Percentiles rank a stretch among this genome's conserved stretches.
These are phyloP conservation scores for Pissodes strobi DNA, from an alignment of 1,140 invertebrate genomes.

Conservation along the genomic window DNA sequence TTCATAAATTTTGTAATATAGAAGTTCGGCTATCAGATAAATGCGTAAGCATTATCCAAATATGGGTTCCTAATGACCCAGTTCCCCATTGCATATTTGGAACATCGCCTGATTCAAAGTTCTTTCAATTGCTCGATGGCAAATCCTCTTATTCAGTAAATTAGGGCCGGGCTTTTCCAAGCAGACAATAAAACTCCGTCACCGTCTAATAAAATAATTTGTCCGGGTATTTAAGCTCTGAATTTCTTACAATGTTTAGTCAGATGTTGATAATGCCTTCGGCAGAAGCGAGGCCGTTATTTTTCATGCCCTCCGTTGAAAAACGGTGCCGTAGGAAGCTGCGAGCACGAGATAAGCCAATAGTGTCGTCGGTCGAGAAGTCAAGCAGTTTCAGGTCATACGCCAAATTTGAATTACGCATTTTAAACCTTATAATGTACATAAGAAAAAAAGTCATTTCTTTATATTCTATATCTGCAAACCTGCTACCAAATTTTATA, in stretches of 20 bases:
- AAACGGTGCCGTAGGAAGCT: constrained; percentile 40
- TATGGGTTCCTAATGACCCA: too few species aligned
- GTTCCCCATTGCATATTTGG: too few species aligned
- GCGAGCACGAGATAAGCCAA: constrained; percentile 49
- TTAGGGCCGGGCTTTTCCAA: constrained; percentile 11
- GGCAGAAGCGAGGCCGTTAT: constrained; percentile 50
- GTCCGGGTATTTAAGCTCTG: constrained; percentile 40
- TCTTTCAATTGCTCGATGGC: constrained; percentile 3
- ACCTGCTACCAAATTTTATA: too few species aligned
- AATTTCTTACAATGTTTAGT: constrained; percentile 48
- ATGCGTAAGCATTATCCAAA: too few species aligned
- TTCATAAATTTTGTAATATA: too few species aligned
- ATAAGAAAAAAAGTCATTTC: too few species aligned
- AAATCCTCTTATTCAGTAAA: constrained; percentile 15
- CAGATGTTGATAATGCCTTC: constrained; percentile 47
- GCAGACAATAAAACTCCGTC: constrained; percentile 33
- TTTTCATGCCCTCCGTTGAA: constrained; percentile 46
- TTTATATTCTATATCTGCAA: too few species aligned
- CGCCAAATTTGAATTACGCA: constrained; percentile 46
- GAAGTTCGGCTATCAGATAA: too few species aligned
- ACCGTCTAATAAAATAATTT: constrained; percentile 39
- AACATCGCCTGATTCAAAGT: too few species aligned
- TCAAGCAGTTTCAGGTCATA: constrained; percentile 31
- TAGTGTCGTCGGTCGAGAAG: constrained; percentile 33
- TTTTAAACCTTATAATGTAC: too few species aligned